Evolutionary conservation across 2,113 vertebrate genomes (phyloP), one percentile per base, ranked within the genome.

Genomic region (Nannospalax galili): DNA sequence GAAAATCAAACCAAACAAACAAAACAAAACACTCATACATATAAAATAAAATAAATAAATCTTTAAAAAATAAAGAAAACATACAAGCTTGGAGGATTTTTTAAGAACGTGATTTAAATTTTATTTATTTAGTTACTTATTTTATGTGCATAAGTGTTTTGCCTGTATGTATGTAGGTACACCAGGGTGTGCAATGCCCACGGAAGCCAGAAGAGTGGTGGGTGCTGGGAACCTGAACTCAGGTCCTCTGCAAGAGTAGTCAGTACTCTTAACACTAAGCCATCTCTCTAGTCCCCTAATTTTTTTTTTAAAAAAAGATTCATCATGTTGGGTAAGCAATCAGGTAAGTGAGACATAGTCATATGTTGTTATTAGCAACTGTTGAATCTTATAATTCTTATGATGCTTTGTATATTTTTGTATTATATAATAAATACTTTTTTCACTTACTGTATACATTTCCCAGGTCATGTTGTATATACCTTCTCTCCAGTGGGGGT

Each of bases 301-400:
- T 52, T 52, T 52, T 52, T 35, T 80, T 80, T 60, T n/a, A n/a
- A n/a, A n/a, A n/a, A 60, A 80, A 80, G 77, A 22, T 60, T 19
- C 60, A 81, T 67, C 67, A 84, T 30, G 40, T 17, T 67, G 30
- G 28, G 45, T 74, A 82, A 75, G 45, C 62, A 35, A 80, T 92
- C 24, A 64, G 40, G 64, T 92, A 56, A 84, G 3, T 37, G 32
- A 42, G 52, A 17, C n/a, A 87, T 42, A 5, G 65, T 64, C 90
- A 15, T 62, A 73, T 89, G 69, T 88, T 91, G 65, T 58, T 52
- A 24, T 81, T 35, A 80, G 88, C 52, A 92, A 78, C 42, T 84
- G 37, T 85, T 62, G 26, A 20, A 5, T 30, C 67, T 42, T 93
- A 74, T 3, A 70, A 32, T 58, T 91, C 45, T 81, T 48, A 77